These are phyloP conservation scores for Nemapogon koenigi DNA, from an alignment of 2,888 invertebrate species.

Conservation along the genomic window DNA sequence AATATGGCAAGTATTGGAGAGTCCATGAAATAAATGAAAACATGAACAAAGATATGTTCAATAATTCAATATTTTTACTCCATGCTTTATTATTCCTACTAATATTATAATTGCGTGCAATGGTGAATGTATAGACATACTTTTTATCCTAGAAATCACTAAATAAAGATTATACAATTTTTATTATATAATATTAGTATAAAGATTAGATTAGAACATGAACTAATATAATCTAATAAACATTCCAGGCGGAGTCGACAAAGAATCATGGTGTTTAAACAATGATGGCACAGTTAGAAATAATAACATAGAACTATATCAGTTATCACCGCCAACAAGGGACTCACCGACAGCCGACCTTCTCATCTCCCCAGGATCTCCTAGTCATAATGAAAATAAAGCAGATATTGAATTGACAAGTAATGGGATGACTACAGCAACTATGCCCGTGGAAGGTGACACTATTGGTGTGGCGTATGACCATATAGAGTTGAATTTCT, in stretches of 20 bases:
- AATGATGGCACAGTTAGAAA: conserved; percentile 89
- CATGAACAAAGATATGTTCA: too few species aligned
- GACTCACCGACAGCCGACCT: conserved; percentile 51
- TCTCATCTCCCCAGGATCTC: conserved; percentile 41
- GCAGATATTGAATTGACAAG: conserved; percentile 29
- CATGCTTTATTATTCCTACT: too few species aligned
- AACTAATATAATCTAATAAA: too few species aligned
- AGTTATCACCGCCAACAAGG: conserved; percentile 55
- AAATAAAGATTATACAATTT: too few species aligned
- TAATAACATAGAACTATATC: conserved; percentile 80
- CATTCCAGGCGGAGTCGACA: conserved; percentile 78
- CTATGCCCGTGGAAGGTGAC: conserved; percentile 89
- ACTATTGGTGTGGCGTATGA: conserved; percentile 94
- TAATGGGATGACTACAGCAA: conserved; percentile 17
- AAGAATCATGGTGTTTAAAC: conserved; percentile 92
- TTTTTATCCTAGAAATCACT: too few species aligned
- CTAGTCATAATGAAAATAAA: conserved; percentile 30
- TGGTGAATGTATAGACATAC: too few species aligned
- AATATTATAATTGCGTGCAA: too few species aligned
- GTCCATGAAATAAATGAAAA: too few species aligned
- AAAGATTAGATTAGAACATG: too few species aligned
- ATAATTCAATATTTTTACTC: too few species aligned
- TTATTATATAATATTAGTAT: too few species aligned
- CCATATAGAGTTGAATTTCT: conserved; percentile 95
- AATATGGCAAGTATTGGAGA: too few species aligned